Evolutionary conservation across 2,113 vertebrate genomes (phyloP).

Genomic region (Dascyllus trimaculatus): DNA sequence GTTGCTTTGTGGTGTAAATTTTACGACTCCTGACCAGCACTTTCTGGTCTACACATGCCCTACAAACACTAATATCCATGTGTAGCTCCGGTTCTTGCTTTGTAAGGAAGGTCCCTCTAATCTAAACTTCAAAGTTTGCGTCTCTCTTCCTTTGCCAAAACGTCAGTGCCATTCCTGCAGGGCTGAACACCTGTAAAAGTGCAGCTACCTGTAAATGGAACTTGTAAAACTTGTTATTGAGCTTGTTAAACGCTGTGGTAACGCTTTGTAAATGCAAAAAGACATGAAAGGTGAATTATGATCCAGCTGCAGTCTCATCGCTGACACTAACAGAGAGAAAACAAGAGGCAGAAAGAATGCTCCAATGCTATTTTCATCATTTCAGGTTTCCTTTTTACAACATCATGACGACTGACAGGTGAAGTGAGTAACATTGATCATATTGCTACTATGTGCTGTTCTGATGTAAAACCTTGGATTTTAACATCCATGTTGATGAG

Average conservation of each 20-base stretch:
- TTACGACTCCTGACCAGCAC: neutral
- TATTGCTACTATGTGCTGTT: too few species aligned
- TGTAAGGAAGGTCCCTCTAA: neutral
- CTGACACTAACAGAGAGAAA: neutral
- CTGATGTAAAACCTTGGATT: too few species aligned
- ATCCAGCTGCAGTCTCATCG: too few species aligned
- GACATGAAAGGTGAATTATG: neutral
- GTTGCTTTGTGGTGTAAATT: neutral
- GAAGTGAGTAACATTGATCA: too few species aligned
- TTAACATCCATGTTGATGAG: too few species aligned
- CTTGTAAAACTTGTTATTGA: constrained; percentile 1
- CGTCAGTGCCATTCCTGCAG: neutral
- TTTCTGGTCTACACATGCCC: neutral
- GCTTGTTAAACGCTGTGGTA: constrained; percentile 21
- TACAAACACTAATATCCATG: neutral
- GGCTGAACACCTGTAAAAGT: constrained; percentile 23
- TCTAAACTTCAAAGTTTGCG: neutral
- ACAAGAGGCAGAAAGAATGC: too few species aligned
- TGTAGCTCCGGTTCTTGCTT: neutral
- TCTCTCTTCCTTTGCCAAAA: constrained; percentile 15
- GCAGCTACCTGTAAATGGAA: constrained; percentile 23
- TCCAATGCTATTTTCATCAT: too few species aligned
- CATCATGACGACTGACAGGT: too few species aligned
- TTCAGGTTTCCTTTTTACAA: too few species aligned
- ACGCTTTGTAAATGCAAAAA: neutral